Evolutionary conservation across 2,888 invertebrate species (phyloP).

Genomic region (Linyphia triangularis): DNA sequence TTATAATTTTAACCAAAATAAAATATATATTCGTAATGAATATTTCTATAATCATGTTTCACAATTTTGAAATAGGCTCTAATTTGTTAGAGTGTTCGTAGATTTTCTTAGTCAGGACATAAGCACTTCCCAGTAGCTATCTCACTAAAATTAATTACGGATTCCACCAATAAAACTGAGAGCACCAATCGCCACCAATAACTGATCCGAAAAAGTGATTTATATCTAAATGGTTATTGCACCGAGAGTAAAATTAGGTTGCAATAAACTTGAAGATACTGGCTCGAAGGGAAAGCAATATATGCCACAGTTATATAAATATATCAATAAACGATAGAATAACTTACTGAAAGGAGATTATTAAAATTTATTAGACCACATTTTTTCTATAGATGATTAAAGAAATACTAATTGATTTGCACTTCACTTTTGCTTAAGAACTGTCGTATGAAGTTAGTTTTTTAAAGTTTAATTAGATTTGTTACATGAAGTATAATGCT

Average conservation of each 20-base stretch:
- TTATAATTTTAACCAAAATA: no score
- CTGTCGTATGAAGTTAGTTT: no score
- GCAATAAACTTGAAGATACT: constrained; percentile 44
- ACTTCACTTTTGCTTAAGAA: no score
- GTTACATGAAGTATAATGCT: no score
- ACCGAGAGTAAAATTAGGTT: neutral
- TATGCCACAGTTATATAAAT: constrained; percentile 11
- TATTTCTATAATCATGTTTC: neutral
- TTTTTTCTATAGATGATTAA: constrained; percentile 19
- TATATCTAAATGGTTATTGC: constrained; percentile 63
- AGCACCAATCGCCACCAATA: constrained; percentile 48
- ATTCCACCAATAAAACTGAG: constrained; percentile 58
- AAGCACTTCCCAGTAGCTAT: constrained; percentile 9
- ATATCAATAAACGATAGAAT: constrained; percentile 52
- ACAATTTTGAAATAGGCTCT: neutral
- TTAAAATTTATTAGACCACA: constrained; percentile 43
- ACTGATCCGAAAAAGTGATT: constrained; percentile 35
- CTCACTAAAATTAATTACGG: constrained; percentile 39
- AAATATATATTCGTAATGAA: no score
- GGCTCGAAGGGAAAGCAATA: neutral
- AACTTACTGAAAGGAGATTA: no score
- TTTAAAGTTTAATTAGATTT: no score
- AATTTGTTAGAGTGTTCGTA: neutral
- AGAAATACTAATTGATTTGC: constrained; percentile 9
- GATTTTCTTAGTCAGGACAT: neutral